phyloP scores from a whole-genome alignment of 2,113 vertebrate genomes.

The Rhinogobius similis region DNA sequence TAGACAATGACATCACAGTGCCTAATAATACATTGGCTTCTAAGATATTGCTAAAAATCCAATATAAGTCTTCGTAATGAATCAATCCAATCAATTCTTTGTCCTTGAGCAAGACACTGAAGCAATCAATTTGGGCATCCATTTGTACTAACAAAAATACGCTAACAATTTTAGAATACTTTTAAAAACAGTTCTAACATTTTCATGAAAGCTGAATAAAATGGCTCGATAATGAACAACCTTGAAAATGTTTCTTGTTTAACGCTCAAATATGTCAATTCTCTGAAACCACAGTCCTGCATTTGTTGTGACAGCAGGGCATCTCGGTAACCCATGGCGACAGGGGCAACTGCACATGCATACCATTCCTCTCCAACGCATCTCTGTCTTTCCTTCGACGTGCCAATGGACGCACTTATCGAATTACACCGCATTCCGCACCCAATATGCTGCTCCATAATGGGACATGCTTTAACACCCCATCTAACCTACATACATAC shows the following conservation, averaged over 20 bases:
- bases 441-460: constrained; percentile 31
- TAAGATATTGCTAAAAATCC: no score
- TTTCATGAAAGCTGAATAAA: no score
- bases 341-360: constrained; percentile 33
- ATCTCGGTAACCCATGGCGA: constrained; percentile 39
- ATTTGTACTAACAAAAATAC: neutral
- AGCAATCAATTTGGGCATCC: neutral
- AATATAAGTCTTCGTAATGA: no score
- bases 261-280: neutral
- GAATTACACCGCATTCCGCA: constrained; percentile 61
- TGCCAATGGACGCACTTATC: constrained; percentile 40
- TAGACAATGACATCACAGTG: neutral
- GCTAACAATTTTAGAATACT: neutral
- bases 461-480: constrained; percentile 36
- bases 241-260: neutral
- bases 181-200: no score
- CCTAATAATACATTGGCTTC: no score
- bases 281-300: neutral
- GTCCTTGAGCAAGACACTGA: neutral
- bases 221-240: no score
- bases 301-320: constrained; percentile 17
- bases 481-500: constrained; percentile 5
- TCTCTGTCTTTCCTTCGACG: constrained; percentile 23
- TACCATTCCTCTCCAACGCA: constrained; percentile 15
- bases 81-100: no score